These are phyloP conservation scores for Neodontobutis hainanensis DNA, from an alignment of 2,113 vertebrate genomes.

Conservation along the genomic window DNA sequence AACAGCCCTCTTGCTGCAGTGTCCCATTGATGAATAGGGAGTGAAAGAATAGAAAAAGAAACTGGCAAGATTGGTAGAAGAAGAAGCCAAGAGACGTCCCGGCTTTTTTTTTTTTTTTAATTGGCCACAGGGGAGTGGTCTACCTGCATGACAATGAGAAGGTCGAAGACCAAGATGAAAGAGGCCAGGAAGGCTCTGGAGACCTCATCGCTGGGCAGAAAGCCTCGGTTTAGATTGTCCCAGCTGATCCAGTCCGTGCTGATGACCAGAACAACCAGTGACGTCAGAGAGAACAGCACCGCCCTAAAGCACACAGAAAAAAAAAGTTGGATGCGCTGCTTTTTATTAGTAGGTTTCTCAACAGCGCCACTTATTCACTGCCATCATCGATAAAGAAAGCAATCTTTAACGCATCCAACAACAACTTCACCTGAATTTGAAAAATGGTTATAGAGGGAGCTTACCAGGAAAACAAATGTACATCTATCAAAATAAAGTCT, in stretches of 20 bases:
- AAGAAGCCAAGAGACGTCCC: slow-evolving; percentile 53
- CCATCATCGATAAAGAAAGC: slow-evolving; percentile 31
- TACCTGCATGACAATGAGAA: slow-evolving; percentile 99
- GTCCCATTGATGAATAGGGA: slow-evolving; percentile 61
- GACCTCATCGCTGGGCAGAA: slow-evolving; percentile 97
- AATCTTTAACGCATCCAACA: slow-evolving; percentile 28
- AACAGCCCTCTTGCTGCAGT: slow-evolving; percentile 47
- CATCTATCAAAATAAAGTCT: not conserved
- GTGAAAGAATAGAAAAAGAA: slow-evolving; percentile 1
- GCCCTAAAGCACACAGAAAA: slow-evolving; percentile 77
- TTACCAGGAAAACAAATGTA: slow-evolving; percentile 41
- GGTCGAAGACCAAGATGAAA: slow-evolving; percentile 99
- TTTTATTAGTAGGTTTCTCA: not conserved
- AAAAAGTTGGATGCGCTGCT: not conserved
- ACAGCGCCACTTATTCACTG: slow-evolving; percentile 14
- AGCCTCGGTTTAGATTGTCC: slow-evolving; percentile 97
- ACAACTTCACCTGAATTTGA: slow-evolving; percentile 40
- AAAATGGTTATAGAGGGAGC: slow-evolving; percentile 39
- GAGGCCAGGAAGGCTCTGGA: slow-evolving; percentile 97
- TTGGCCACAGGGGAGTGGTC: slow-evolving; percentile 65
- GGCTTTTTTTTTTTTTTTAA: slow-evolving; percentile 54
- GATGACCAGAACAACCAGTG: slow-evolving; percentile 94
- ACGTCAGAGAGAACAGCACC: slow-evolving; percentile 92
- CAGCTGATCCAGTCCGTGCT: slow-evolving; percentile 99
- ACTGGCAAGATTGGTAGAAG: slow-evolving; percentile 40